Percentiles rank a stretch among this genome's conserved stretches.
These are phyloP conservation scores for Rhea americana DNA, from an alignment of 2,113 vertebrate species.

Conservation along the genomic window DNA sequence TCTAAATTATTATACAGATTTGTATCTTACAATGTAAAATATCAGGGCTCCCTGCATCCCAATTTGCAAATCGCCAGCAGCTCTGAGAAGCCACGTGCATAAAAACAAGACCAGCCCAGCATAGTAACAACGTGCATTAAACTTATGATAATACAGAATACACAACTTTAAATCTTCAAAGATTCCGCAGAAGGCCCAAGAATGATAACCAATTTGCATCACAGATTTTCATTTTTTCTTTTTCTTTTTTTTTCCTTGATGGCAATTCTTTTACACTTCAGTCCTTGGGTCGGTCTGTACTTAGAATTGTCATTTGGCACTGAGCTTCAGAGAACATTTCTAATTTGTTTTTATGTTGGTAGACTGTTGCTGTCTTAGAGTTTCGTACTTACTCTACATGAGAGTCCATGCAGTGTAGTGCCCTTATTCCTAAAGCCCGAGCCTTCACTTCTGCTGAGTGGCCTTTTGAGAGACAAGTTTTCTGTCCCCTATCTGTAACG, in stretches of 20 bases:
- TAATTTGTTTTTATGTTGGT: background rate
- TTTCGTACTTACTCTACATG: background rate
- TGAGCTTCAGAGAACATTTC: background rate
- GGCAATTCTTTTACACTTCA: background rate
- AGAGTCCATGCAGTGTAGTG: background rate
- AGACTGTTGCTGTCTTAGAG: background rate
- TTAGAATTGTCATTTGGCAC: background rate
- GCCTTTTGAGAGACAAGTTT: background rate
- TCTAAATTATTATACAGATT: background rate
- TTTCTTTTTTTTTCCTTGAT: background rate
- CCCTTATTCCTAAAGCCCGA: background rate
- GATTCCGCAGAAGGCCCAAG: background rate
- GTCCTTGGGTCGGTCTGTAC: background rate
- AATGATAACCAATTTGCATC: background rate
- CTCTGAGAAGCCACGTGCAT: background rate
- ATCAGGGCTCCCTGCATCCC: background rate
- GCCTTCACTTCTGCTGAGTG: background rate
- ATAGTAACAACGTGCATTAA: background rate
- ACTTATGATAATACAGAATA: background rate
- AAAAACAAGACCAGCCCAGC: background rate
- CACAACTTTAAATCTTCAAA: background rate
- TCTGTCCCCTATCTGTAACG: background rate
- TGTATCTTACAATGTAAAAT: background rate
- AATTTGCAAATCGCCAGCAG: background rate
- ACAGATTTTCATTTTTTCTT: background rate